Evolutionary conservation across 2,113 vertebrate genomes (phyloP), one percentile per base, ranked within the genome.

Genomic region (Neoarius graeffei): DNA sequence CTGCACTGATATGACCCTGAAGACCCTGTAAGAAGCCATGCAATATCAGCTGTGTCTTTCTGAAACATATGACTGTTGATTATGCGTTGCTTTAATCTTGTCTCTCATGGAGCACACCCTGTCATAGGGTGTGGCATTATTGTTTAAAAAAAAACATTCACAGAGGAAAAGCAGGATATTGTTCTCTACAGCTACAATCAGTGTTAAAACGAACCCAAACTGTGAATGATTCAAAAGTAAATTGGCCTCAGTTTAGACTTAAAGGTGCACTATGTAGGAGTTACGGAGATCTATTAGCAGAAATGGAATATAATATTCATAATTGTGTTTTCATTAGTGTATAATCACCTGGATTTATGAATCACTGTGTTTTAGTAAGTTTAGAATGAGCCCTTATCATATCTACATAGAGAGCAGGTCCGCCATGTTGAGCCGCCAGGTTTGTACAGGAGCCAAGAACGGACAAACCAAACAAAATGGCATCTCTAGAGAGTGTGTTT

Each of bases 1-100:
- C 35, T 82, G 48, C 69, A 89, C 66, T 85, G 66, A 83, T 27
- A 27, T 84, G 56, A 90, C 85, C 87, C 86, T 27, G 74, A 77
- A 30, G 90, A 23, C 82, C 50, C 48, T 42, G 42, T 57, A 56
- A 77, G 67, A n/a, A 25, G 23, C 54, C 15, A 30, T 50, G 35
- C 66, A 25, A 62, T 52, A 73, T 60, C 35, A 23, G 52, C 30
- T 57, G 17, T 35, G 52, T 15, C n/a, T 9, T 1, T 81, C 4
- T 35, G 77, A 48, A 48, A 69, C 27, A 19, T 60, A n/a, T 35
- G 5, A 56, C 13, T 42, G 27, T 57, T 27, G 71, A 69, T 42
- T 17, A 80, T 66, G 3, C n/a, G 56, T 56, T 48, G 10, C n/a
- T 59, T 64, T 60, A 8, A 35, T 20, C 73, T 27, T 27, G 71